Evolutionary conservation across 2,113 vertebrate genomes (phyloP).

Genomic region (Spermophilus dauricus): DNA sequence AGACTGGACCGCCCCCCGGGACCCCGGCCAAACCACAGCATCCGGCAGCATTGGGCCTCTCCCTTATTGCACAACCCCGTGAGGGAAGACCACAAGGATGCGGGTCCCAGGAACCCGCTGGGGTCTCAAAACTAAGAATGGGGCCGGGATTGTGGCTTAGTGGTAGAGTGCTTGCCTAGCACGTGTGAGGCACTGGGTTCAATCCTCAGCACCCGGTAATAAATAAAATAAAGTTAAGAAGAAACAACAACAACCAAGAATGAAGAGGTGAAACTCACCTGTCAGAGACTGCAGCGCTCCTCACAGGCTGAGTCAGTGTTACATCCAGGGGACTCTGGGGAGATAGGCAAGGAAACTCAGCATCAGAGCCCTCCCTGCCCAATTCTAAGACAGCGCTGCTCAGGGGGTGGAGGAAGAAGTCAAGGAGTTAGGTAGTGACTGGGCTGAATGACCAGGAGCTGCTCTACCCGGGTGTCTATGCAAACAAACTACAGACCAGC

Average conservation of each 20-base stretch:
- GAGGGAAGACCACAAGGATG: background rate
- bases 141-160: no score
- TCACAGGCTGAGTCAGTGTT: constrained; percentile 93
- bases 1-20: constrained; percentile 79
- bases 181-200: no score
- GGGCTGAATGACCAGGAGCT: background rate
- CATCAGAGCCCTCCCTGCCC: background rate
- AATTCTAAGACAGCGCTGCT: background rate
- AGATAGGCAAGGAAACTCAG: background rate
- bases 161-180: no score
- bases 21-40: constrained; percentile 84
- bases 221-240: no score
- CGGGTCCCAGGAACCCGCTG: background rate
- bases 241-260: no score
- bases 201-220: no score
- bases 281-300: constrained; percentile 92
- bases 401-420: background rate
- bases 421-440: background rate
- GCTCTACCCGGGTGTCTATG: background rate
- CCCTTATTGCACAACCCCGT: constrained; percentile 79
- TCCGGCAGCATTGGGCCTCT: constrained; percentile 78
- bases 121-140: background rate
- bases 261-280: constrained; percentile 89
- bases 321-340: constrained; percentile 93
- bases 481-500: background rate